Evolutionary conservation across 2,888 invertebrate genomes (phyloP), one percentile per base, ranked within the genome.

Genomic region (Hypercompe scribonia): DNA sequence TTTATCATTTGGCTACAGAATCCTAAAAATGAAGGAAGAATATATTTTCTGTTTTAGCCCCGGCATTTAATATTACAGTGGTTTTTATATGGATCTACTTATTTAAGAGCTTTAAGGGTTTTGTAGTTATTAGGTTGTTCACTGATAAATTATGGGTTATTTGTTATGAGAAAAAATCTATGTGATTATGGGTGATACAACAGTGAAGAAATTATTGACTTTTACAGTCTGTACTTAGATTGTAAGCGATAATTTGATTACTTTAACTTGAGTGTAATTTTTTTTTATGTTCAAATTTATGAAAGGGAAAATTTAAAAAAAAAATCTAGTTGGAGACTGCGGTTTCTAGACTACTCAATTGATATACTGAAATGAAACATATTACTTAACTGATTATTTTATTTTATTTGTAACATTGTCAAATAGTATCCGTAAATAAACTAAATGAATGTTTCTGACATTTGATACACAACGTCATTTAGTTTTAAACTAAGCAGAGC

Each of bases 31-130:
- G 72, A 8, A 58, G 42, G 11, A 71, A 58, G 67, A 69, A 70
- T 65, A 75, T 67, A 68, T 65, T 67, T 73, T 69, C 33, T 42
- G 68, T 69, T 69, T 54, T 67, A 65, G 33, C 75, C 34, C 68
- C 61, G 77, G 84, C 84, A 83, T 83, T 82, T 84, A 84, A 84
- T 83, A 82, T 78, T 78, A 81, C 84, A 83, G 77, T 72, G 73
- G 46, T 68, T 79, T 80, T 82, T 78, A 70, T 73, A 75, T 67
- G 58, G 31, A 36, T 58, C 15, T 58, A 76, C 65, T 77, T 73
- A 78, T 70, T 82, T 80, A 74, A 75, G 71, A 66, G 42, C 1
- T 63, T 75, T 65, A 36, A 74, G 73, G n/a, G 67, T 24, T 69
- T 79, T 54, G 36, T 76, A 74, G 74, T 70, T 83, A 71, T 69